Conservation (phyloP, 1,140 invertebrate species). For the Cydia pomonella region DNA sequence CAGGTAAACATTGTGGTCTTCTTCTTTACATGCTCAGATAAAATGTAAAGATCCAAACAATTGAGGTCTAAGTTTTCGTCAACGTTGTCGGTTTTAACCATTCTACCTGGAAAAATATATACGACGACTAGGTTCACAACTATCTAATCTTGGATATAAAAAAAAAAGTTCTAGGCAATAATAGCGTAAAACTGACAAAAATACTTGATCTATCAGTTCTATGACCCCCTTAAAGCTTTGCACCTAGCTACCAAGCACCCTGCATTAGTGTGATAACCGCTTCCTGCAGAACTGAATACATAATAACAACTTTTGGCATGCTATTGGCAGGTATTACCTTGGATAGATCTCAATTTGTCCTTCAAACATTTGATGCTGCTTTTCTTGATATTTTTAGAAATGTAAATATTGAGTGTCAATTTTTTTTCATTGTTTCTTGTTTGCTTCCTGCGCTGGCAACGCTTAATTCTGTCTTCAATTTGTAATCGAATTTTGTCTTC, state of each 20-base stretch:
- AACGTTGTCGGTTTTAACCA: conserved; percentile 48
- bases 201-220: no score
- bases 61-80: conserved; percentile 64
- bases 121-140: neutral
- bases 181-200: no score
- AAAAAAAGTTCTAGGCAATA: neutral
- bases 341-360: conserved; percentile 68
- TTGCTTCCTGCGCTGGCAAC: conserved; percentile 53
- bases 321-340: no score
- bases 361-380: conserved; percentile 76
- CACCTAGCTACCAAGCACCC: no score
- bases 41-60: conserved; percentile 69
- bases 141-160: no score
- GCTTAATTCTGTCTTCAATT: conserved; percentile 57
- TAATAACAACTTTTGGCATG: no score
- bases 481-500: conserved; percentile 54
- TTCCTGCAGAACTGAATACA: neutral
- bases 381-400: conserved; percentile 66
- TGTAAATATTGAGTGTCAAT: conserved; percentile 66
- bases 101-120: conserved; percentile 52
- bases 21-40: conserved; percentile 73
- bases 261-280: no score
- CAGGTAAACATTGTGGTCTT: conserved; percentile 60
- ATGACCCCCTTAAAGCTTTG: no score
- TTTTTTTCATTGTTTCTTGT: conserved; percentile 39